Evolutionary conservation across 2,113 vertebrate genomes (phyloP).

Genomic region (Macrotis lagotis): DNA sequence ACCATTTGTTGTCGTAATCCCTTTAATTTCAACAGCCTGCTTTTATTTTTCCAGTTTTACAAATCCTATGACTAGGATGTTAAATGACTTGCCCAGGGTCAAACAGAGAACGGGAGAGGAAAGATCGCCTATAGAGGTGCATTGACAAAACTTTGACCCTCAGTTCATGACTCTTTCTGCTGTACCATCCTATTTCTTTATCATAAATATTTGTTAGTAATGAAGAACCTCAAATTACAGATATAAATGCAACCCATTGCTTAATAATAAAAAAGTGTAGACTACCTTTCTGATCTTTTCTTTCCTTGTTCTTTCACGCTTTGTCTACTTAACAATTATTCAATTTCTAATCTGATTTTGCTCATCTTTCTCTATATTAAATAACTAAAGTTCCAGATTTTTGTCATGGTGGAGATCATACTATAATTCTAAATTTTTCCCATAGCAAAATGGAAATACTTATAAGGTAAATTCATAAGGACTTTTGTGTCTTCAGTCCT

Average conservation of each 20-base stretch:
- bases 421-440: background rate
- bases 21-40: too few species aligned
- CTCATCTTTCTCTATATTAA: background rate
- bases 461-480: background rate
- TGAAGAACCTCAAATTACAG: slow-evolving; percentile 11
- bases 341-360: slow-evolving; percentile 19
- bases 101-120: background rate
- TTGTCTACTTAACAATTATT: background rate
- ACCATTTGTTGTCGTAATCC: too few species aligned
- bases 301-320: slow-evolving; percentile 39
- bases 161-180: background rate
- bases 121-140: background rate
- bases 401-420: background rate
- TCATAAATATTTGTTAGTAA: background rate
- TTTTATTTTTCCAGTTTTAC: background rate
- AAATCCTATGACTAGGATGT: background rate
- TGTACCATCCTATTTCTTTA: background rate
- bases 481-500: background rate
- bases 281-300: background rate
- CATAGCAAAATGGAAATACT: background rate
- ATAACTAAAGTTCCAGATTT: background rate
- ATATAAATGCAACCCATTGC: slow-evolving; percentile 11
- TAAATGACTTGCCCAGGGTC: background rate
- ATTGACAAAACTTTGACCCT: background rate
- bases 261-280: slow-evolving; percentile 9